A percentile compares a stretch with the other conserved stretches of the same genome.
These are phyloP conservation scores for Graptemys geographica DNA, from an alignment of 2,797 vertebrate genomes.

Conservation along the genomic window DNA sequence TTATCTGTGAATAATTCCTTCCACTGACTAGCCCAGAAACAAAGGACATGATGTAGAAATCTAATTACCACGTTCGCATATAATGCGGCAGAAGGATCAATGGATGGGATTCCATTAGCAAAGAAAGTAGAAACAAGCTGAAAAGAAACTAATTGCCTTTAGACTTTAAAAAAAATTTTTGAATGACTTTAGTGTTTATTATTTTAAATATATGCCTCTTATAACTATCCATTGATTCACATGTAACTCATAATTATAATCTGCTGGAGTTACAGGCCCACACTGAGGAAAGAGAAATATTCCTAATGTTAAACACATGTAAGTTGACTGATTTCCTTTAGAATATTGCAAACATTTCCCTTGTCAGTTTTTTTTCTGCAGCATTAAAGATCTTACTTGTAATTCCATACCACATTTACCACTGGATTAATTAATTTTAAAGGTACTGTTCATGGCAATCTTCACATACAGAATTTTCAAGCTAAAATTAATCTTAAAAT, in stretches of 20 bases:
- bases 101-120: slow-evolving; percentile 21
- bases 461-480: slow-evolving; percentile 35
- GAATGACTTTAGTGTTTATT: slow-evolving; percentile 7
- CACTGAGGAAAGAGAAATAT: slow-evolving; percentile 29
- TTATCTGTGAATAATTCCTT: not conserved
- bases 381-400: not conserved
- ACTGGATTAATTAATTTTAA: slow-evolving; percentile 35
- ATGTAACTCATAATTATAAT: slow-evolving; percentile 53
- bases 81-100: slow-evolving; percentile 39
- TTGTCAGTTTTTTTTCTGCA: slow-evolving; percentile 26
- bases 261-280: slow-evolving; percentile 18
- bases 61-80: slow-evolving; percentile 7
- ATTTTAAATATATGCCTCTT: slow-evolving; percentile 36
- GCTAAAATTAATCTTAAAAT: slow-evolving; percentile 53
- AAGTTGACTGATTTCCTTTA: slow-evolving; percentile 43
- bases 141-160: not conserved
- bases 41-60: slow-evolving; percentile 43
- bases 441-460: slow-evolving; percentile 18
- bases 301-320: slow-evolving; percentile 24
- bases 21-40: slow-evolving; percentile 4
- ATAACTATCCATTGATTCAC: slow-evolving; percentile 19
- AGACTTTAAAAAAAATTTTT: slow-evolving; percentile 32
- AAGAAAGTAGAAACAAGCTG: not conserved
- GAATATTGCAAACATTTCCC: slow-evolving; percentile 22
- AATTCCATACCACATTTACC: slow-evolving; percentile 2